Evolutionary conservation across 1,140 invertebrate genomes (phyloP).

Genomic region (Helicoverpa armigera): DNA sequence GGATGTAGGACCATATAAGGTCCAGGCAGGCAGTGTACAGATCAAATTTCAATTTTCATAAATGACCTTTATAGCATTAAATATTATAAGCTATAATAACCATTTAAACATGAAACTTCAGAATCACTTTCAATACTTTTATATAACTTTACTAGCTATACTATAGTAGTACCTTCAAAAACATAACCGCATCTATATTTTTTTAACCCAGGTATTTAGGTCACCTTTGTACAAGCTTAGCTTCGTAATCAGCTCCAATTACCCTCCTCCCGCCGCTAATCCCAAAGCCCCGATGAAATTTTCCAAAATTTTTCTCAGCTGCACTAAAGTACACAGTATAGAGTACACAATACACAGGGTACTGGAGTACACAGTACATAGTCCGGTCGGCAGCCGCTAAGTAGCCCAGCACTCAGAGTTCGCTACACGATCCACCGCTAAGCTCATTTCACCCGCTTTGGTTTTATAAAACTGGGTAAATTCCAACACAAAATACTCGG

Average conservation of each 20-base stretch:
- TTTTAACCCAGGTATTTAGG: too few relatives aligned
- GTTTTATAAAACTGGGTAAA: slow-evolving; percentile 82
- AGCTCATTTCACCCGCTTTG: slow-evolving; percentile 80
- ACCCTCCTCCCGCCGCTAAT: background rate
- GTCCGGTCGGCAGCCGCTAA: slow-evolving; percentile 59
- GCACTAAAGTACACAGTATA: slow-evolving; percentile 11
- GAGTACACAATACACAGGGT: background rate
- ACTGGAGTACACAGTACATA: slow-evolving; percentile 4
- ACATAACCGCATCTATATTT: too few relatives aligned
- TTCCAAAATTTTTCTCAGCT: slow-evolving; percentile 35
- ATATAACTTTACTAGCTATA: too few relatives aligned
- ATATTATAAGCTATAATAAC: too few relatives aligned
- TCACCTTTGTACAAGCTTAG: background rate
- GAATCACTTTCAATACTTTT: too few relatives aligned
- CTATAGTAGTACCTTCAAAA: too few relatives aligned
- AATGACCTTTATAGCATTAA: too few relatives aligned
- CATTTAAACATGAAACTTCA: too few relatives aligned
- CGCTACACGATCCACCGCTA: slow-evolving; percentile 67
- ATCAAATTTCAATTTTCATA: too few relatives aligned
- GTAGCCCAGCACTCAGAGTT: slow-evolving; percentile 64
- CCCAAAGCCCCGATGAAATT: slow-evolving; percentile 22
- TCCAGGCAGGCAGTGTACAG: too few relatives aligned
- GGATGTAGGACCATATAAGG: too few relatives aligned
- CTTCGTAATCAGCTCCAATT: background rate
- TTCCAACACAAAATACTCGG: slow-evolving; percentile 63